Conservation (phyloP, 2,888 invertebrate species). For the Atrina japonica region DNA sequence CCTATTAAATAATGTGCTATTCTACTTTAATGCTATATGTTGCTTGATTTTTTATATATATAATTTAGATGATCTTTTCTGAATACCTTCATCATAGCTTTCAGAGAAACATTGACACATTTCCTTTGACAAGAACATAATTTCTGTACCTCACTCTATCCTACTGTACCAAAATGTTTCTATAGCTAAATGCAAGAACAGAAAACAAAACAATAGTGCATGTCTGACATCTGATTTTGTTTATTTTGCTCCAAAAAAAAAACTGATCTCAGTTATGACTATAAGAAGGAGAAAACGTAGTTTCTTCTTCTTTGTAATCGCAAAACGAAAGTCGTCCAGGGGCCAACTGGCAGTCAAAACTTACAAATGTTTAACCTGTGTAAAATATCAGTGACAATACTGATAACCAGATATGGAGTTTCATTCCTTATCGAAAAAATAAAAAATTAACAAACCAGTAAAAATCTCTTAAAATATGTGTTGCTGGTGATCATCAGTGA, state of each 20-base stretch:
- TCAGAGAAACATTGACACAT: too few species aligned
- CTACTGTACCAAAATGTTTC: too few species aligned
- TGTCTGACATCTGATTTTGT: conserved; percentile 12
- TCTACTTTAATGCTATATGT: too few species aligned
- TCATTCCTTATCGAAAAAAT: not conserved
- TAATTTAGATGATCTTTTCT: too few species aligned
- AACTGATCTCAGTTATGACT: conserved; percentile 14
- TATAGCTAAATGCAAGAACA: not conserved
- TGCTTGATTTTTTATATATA: too few species aligned
- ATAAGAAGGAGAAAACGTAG: conserved; percentile 19
- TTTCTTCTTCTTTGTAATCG: too few species aligned
- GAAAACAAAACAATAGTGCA: not conserved
- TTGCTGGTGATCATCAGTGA: not conserved
- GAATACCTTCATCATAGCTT: too few species aligned
- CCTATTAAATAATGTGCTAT: too few species aligned
- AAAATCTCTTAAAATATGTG: conserved; percentile 20
- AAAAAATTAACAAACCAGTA: conserved; percentile 11
- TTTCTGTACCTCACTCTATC: not conserved
- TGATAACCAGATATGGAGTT: not conserved
- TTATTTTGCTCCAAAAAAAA: conserved; percentile 29
- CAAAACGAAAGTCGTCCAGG: not conserved
- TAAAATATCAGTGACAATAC: not conserved
- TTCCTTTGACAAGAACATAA: too few species aligned
- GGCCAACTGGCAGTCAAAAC: not conserved
- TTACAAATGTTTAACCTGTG: not conserved